These are phyloP conservation scores for Aspidapion aeneum DNA, from an alignment of 2,888 invertebrate genomes.

Conservation along the genomic window DNA sequence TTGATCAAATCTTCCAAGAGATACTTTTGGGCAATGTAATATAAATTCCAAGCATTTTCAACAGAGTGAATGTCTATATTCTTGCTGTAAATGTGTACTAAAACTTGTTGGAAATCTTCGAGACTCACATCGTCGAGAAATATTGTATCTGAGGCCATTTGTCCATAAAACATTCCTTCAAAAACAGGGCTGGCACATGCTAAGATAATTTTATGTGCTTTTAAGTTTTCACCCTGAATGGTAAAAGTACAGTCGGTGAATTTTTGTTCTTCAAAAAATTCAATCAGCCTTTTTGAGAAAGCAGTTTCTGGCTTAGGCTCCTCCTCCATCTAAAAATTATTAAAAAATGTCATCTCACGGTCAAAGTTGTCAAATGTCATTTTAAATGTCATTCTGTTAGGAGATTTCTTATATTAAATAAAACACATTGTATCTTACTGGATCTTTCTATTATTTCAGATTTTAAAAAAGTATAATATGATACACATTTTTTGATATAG, in stretches of 20 bases:
- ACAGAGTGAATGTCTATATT: conserved; percentile 53
- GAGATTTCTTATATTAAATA: too few species aligned
- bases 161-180: conserved; percentile 65
- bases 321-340: conserved; percentile 1
- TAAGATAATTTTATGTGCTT: conserved; percentile 60
- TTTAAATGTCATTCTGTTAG: too few species aligned
- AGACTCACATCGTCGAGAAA: conserved; percentile 58
- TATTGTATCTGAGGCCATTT: conserved; percentile 54
- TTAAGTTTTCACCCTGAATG: conserved; percentile 52
- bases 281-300: conserved; percentile 7
- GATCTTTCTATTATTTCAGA: too few species aligned
- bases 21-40: conserved; percentile 66
- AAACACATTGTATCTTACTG: too few species aligned
- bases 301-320: neutral
- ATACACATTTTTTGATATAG: too few species aligned
- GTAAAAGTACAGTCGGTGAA: conserved; percentile 55
- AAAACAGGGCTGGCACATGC: conserved; percentile 66
- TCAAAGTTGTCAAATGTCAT: too few species aligned
- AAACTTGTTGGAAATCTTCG: conserved; percentile 56
- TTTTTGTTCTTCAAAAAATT: conserved; percentile 23
- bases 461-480: neutral
- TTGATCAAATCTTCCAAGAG: conserved; percentile 54
- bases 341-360: too few species aligned
- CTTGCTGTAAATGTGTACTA: conserved; percentile 62
- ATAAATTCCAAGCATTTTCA: conserved; percentile 58